A percentile compares a stretch with the other conserved stretches of the same genome.
Evolutionary conservation across 2,888 invertebrate genomes (phyloP).

Genomic region (Uropetala carovei): DNA sequence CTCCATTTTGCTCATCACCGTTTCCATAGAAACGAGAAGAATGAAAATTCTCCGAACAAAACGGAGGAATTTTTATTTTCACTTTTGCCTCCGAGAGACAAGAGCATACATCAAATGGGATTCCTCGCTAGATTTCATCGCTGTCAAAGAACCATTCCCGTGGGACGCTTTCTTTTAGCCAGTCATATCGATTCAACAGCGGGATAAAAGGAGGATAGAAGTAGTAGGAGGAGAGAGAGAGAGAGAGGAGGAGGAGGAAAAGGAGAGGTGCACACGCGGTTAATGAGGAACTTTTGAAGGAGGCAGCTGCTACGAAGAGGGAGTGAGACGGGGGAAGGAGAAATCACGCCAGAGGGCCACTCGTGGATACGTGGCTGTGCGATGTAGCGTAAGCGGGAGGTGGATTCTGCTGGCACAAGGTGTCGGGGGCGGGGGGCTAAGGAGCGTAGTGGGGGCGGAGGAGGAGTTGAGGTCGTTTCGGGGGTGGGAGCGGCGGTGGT

Average conservation of each 20-base stretch:
- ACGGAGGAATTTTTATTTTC: no score
- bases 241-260: neutral
- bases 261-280: constrained; percentile 12
- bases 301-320: neutral
- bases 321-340: no score
- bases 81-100: no score
- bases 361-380: neutral
- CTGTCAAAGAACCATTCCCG: no score
- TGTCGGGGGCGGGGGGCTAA: neutral
- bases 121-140: no score
- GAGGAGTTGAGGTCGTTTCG: neutral
- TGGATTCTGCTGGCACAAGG: neutral
- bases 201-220: neutral
- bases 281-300: constrained; percentile 29
- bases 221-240: neutral
- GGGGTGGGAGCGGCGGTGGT: neutral
- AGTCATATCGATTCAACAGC: no score
- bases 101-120: no score
- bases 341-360: neutral
- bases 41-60: no score
- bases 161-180: no score
- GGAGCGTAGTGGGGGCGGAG: neutral
- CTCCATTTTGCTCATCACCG: no score
- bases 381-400: neutral
- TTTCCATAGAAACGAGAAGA: no score